Evolutionary conservation across 2,888 invertebrate species (phyloP).

Genomic region (Sylvicola fuscatus): DNA sequence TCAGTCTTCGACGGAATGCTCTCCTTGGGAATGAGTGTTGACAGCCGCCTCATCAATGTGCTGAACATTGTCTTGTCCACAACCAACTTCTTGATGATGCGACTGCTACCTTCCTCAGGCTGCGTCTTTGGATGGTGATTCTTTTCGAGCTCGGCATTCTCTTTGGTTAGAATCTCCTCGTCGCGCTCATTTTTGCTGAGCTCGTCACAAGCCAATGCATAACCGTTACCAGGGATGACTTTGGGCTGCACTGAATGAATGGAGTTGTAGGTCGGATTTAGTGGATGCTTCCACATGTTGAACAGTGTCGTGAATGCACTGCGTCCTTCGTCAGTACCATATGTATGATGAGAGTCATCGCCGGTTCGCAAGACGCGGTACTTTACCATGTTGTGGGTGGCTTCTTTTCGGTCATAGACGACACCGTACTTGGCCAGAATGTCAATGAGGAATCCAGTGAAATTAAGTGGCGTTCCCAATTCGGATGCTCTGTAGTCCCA

Average conservation of each 20-base stretch:
- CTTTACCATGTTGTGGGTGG: conserved; percentile 15
- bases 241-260: conserved; percentile 6
- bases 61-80: too few species aligned
- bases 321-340: conserved; percentile 21
- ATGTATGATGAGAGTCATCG: conserved; percentile 37
- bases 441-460: conserved; percentile 43
- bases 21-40: too few species aligned
- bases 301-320: conserved; percentile 17
- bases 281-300: conserved; percentile 17
- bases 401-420: conserved; percentile 27
- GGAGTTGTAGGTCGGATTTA: conserved; percentile 24
- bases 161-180: conserved; percentile 3
- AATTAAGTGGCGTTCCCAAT: conserved; percentile 36
- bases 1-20: too few species aligned
- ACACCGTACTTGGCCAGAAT: conserved; percentile 33
- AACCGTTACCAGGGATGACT: conserved; percentile 5
- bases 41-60: too few species aligned
- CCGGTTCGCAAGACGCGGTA: conserved; percentile 36
- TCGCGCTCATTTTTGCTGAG: conserved; percentile 3
- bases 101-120: too few species aligned
- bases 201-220: conserved; percentile 7
- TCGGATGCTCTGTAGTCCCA: conserved; percentile 79
- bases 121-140: not conserved
- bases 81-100: too few species aligned
- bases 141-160: conserved; percentile 3